These are phyloP conservation scores for Alethe diademata DNA, from an alignment of 2,113 vertebrate genomes.

Conservation along the genomic window DNA sequence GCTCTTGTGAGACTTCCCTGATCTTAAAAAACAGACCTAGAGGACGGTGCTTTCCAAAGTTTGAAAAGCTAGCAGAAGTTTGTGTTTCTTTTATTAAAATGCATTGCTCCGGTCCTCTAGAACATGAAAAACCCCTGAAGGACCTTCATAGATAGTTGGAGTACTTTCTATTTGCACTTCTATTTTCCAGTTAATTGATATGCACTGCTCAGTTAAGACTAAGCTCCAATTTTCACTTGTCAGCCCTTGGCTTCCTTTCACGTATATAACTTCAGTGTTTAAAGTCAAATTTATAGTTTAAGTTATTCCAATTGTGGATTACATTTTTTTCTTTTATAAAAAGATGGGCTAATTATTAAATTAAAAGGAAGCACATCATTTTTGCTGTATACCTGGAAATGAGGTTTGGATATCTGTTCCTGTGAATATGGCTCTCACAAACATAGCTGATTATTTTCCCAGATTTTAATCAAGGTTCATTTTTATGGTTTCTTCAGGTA, in stretches of 20 bases:
- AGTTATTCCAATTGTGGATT: background rate
- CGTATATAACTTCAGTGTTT: background rate
- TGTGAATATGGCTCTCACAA: background rate
- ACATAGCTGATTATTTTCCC: background rate
- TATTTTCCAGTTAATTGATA: background rate
- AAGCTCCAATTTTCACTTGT: background rate
- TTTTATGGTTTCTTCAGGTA: background rate
- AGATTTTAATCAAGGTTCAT: background rate
- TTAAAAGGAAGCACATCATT: background rate
- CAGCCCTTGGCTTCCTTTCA: background rate
- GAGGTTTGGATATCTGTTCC: background rate
- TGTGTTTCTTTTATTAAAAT: background rate
- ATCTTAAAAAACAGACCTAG: background rate
- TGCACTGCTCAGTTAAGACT: background rate
- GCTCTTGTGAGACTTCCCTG: accelerated
- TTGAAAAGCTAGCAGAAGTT: background rate
- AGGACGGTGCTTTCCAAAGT: background rate
- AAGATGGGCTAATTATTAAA: background rate
- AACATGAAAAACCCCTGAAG: background rate
- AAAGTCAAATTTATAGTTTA: background rate
- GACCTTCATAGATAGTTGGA: background rate
- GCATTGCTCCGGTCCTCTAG: background rate
- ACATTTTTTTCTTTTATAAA: background rate
- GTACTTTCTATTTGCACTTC: background rate
- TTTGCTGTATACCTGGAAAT: background rate